phyloP scores from a whole-genome alignment of 2,113 vertebrate genomes.

The Galemys pyrenaicus region DNA sequence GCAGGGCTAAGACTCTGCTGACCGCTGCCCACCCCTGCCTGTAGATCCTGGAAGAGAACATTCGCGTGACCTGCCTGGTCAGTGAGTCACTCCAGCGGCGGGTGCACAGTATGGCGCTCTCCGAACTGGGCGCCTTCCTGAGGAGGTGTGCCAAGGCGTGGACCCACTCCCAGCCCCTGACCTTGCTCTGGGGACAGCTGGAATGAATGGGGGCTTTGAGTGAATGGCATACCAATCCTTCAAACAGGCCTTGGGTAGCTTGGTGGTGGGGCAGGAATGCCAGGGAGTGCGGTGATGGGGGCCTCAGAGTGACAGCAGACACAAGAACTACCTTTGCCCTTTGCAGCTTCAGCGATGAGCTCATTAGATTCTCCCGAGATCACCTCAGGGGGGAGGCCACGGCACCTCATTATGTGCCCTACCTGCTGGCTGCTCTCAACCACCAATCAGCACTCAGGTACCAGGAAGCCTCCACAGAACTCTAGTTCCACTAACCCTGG shows the following conservation, averaged over 20 bases:
- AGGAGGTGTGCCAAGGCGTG: slow-evolving; percentile 87
- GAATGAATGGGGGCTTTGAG: background rate
- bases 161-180: background rate
- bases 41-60: slow-evolving; percentile 96
- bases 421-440: slow-evolving; percentile 93
- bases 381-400: slow-evolving; percentile 84
- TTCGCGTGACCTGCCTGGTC: slow-evolving; percentile 90
- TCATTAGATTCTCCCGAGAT: slow-evolving; percentile 90
- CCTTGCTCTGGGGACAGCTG: background rate
- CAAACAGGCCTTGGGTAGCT: slow-evolving; percentile 24
- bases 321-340: background rate
- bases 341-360: slow-evolving; percentile 91
- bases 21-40: slow-evolving; percentile 10
- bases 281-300: background rate
- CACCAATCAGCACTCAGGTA: slow-evolving; percentile 96
- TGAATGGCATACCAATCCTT: background rate
- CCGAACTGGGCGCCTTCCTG: slow-evolving; percentile 92
- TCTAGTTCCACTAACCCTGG: background rate
- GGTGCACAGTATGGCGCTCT: slow-evolving; percentile 92
- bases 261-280: background rate
- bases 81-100: slow-evolving; percentile 89
- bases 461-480: background rate
- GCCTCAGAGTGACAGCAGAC: background rate
- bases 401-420: slow-evolving; percentile 91
- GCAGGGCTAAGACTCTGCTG: background rate